Base-by-base conservation (phyloP, 2,113 vertebrate genomes). In the Carlito syrichta region DNA sequence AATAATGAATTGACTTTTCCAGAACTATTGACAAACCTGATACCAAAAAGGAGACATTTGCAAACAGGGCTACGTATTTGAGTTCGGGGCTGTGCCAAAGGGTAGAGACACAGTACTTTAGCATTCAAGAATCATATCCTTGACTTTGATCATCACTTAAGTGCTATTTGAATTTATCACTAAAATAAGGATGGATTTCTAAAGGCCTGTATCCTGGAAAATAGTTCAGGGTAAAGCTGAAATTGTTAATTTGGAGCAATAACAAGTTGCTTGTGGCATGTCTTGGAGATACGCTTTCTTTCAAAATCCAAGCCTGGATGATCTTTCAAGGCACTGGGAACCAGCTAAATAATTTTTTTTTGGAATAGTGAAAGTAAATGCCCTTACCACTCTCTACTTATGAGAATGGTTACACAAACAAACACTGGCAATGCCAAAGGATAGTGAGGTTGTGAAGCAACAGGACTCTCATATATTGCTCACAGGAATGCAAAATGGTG, bases 401-500 rank as follows among this genome's bases (percentile, higher is more conserved):
- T 52, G 45, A 63, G 7, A 56, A 58, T 35, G 13, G 25, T 22
- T n/a, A 30, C n/a, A n/a, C 27, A 50, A 58, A 17, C 32, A 91
- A 35, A 88, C 35, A 17, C 0, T 6, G 5, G 40, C 48, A 43
- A 12, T 20, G 4, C 3, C 3, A n/a, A 62, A 7, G 40, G 5
- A 17, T 43, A 13, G 19, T 19, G 23, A 83, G 14, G 10, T 22
- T 4, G 8, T 6, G 14, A 14, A n/a, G 5, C 4, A 13, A 8
- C 1, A 19, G 17, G 5, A 43, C 0, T 2, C 4, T 23, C 20
- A 27, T 2, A 2, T 23, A 17, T 1, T 32, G 14, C 5, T 43
- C 5, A 17, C 17, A 12, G 16, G 32, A 69, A 54, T 16, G 10
- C n/a, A 58, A 32, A 78, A 56, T n/a, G 22, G 9, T 7, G 13